Evolutionary conservation across 1,140 invertebrate genomes (phyloP).

Genomic region (Rhopalosiphum maidis): DNA sequence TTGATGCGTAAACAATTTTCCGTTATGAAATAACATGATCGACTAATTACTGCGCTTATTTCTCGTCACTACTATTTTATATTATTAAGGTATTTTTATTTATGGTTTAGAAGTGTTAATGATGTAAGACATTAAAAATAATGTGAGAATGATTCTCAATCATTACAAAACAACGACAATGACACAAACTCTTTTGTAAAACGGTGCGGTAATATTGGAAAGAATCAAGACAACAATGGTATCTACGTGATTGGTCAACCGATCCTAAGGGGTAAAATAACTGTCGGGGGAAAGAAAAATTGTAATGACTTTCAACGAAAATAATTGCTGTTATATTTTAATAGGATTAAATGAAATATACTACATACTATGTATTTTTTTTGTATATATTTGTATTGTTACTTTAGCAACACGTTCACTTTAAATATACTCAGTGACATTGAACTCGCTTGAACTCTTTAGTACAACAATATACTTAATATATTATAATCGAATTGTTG

Average conservation of each 20-base stretch:
- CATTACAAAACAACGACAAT: neutral
- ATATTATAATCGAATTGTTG: neutral
- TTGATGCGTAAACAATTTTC: neutral
- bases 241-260: neutral
- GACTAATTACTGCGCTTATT: neutral
- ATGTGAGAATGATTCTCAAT: neutral
- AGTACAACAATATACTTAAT: neutral
- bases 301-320: neutral
- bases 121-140: constrained; percentile 14
- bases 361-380: too few species aligned
- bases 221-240: neutral
- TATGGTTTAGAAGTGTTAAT: neutral
- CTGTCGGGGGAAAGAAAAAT: neutral
- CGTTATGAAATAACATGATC: neutral
- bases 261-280: neutral
- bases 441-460: neutral
- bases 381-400: neutral
- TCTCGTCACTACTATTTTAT: too few species aligned
- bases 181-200: neutral
- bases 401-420: neutral
- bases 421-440: neutral
- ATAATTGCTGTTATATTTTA: neutral
- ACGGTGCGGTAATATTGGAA: neutral
- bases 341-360: neutral
- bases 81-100: neutral